phyloP scores from a whole-genome alignment of 2,888 invertebrate species.

The Cremastinae sp. region DNA sequence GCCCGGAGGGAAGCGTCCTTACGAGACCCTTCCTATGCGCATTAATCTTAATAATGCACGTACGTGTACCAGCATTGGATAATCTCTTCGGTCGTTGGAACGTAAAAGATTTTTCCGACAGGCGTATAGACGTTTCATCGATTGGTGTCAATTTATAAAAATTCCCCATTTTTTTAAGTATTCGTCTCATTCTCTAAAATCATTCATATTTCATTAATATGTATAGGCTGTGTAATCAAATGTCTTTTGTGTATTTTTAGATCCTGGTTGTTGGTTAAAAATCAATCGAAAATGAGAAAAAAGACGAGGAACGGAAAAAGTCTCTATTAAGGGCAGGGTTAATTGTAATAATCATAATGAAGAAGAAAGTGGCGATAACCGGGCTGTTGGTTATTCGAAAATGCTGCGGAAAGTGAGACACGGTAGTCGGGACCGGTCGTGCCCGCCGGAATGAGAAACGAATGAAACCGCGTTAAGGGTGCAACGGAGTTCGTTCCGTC shows the following conservation, averaged over 20 bases:
- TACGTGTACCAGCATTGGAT: not conserved
- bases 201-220: too few relatives aligned
- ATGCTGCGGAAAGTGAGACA: conserved; percentile 36
- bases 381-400: conserved; percentile 57
- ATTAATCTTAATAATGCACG: not conserved
- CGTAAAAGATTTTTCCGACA: not conserved
- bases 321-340: conserved; percentile 45
- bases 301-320: too few relatives aligned
- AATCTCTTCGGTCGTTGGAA: conserved; percentile 15
- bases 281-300: too few relatives aligned
- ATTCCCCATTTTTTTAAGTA: too few relatives aligned
- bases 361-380: conserved; percentile 55
- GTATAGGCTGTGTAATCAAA: too few relatives aligned
- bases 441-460: conserved; percentile 25
- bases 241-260: too few relatives aligned
- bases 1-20: conserved; percentile 49
- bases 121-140: not conserved
- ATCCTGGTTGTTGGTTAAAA: too few relatives aligned
- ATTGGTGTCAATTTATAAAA: not conserved
- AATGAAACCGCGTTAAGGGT: conserved; percentile 54
- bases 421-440: conserved; percentile 6
- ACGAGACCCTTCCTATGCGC: conserved; percentile 5
- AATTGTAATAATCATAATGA: conserved; percentile 58
- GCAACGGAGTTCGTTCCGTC: conserved; percentile 45
- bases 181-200: too few relatives aligned